phyloP scores from a whole-genome alignment of 2,797 vertebrate species.

The Melanotaenia maccullochi region DNA sequence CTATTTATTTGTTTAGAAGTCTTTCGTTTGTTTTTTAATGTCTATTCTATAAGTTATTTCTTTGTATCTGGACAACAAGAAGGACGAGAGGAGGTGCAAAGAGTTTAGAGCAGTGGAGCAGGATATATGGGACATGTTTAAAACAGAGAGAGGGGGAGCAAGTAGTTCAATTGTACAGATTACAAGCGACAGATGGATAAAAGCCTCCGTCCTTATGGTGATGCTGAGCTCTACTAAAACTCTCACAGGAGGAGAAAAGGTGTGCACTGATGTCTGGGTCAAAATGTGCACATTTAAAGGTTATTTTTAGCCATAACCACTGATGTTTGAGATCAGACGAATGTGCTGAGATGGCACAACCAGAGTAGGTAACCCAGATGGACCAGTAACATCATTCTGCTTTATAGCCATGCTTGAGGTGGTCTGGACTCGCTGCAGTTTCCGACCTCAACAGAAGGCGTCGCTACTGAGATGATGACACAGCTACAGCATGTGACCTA shows the following conservation, averaged over 20 bases:
- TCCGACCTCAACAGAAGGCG: too few species aligned
- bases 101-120: neutral
- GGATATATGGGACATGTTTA: slow-evolving; percentile 15
- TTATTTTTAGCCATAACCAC: neutral
- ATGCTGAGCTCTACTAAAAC: slow-evolving; percentile 47
- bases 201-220: slow-evolving; percentile 46
- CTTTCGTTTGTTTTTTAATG: too few species aligned
- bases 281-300: slow-evolving; percentile 21
- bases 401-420: too few species aligned
- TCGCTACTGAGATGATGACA: too few species aligned
- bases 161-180: slow-evolving; percentile 49
- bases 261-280: slow-evolving; percentile 34
- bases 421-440: too few species aligned
- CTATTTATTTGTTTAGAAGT: too few species aligned
- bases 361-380: neutral
- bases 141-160: slow-evolving; percentile 32
- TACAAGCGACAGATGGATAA: slow-evolving; percentile 56
- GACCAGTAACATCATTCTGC: too few species aligned
- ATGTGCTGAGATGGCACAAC: slow-evolving; percentile 34
- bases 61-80: neutral
- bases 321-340: slow-evolving; percentile 13
- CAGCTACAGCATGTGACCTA: too few species aligned
- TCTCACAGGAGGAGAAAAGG: slow-evolving; percentile 26
- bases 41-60: too few species aligned
- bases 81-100: neutral